Percentiles rank a stretch among this genome's conserved stretches.
Evolutionary conservation across 2,113 vertebrate species (phyloP).

Genomic region (Myotis brandtii): DNA sequence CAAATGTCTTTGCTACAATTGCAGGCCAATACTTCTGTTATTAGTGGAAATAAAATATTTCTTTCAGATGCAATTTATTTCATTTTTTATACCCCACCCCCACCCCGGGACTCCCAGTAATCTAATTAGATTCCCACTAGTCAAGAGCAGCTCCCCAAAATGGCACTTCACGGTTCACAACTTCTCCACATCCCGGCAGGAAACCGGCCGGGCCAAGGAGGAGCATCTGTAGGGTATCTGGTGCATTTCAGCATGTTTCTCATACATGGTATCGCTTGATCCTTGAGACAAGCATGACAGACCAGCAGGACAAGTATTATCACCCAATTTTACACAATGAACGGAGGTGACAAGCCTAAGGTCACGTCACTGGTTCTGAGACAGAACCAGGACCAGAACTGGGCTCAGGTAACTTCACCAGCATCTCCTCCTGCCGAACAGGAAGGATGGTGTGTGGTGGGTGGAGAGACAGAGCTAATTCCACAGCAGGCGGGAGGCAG

Average conservation of each 20-base stretch:
- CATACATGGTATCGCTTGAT: not conserved
- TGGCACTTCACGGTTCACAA: constrained; percentile 22
- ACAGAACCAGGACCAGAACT: not conserved
- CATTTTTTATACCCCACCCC: not conserved
- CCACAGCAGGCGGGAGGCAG: not conserved
- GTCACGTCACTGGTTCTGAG: not conserved
- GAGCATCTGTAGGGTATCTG: not conserved
- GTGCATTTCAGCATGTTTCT: constrained; percentile 10
- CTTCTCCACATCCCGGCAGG: not conserved
- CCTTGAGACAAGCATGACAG: not conserved
- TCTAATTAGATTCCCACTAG: not conserved
- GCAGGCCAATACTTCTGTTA: not conserved
- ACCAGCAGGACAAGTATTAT: not conserved
- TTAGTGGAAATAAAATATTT: not conserved
- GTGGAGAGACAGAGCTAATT: not conserved
- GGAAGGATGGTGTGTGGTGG: no score
- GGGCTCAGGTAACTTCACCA: not conserved
- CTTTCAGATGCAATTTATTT: constrained; percentile 4
- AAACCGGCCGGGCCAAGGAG: not conserved
- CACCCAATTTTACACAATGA: not conserved
- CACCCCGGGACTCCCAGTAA: not conserved
- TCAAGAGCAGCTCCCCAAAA: not conserved
- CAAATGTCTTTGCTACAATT: not conserved
- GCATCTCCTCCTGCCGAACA: not conserved
- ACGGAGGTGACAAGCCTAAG: not conserved